Base-by-base conservation (phyloP, 1,140 invertebrate species). In the Eupeodes corollae region DNA sequence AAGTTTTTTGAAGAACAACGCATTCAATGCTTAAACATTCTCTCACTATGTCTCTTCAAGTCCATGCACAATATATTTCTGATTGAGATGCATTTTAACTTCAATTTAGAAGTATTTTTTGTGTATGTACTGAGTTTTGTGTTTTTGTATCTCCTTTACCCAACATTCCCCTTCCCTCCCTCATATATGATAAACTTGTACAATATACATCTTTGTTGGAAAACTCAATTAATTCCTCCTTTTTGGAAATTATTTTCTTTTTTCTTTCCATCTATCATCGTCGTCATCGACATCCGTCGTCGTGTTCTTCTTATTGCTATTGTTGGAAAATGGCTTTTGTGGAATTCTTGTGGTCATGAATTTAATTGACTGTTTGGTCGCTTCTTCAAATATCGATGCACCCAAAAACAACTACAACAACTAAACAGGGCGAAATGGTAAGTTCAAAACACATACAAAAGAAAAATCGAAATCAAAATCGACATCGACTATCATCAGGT, bases 341-440 rank as follows among this genome's bases (percentile, higher is more conserved):
- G 21, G 21, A 26, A 26, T 26, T 26, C 21, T 26, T 26, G 21
- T 26, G 21, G 21, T 26, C 21, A 26, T 26, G 21, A 26, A 26
- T 26, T 26, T 26, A 26, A 26, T 26, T 26, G 21, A 26, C 21
- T 26, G 21, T 3, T 26, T 26, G 21, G 21, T 26, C 21, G n/a
- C n/a, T 26, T 26, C 21, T 26, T 26, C 21, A 26, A 26, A 26
- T 26, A 26, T 26, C 21, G 21, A 26, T 26, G 21, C 21, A 26
- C 3, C n/a, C 8, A 33, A 33, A 33, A 9, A n/a, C n/a, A n/a
- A n/a, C n/a, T n/a, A n/a, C n/a, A n/a, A n/a, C n/a, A n/a, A n/a
- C 46, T 54, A 49, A 62, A 62, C 54, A 62, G 59, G 59, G 59
- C 56, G 53, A 62, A 62, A 50, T 62, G 59, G 59, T 62, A 59